These are phyloP conservation scores for Rhizoglyphus robini DNA, from an alignment of 1,140 invertebrate genomes.

Conservation along the genomic window DNA sequence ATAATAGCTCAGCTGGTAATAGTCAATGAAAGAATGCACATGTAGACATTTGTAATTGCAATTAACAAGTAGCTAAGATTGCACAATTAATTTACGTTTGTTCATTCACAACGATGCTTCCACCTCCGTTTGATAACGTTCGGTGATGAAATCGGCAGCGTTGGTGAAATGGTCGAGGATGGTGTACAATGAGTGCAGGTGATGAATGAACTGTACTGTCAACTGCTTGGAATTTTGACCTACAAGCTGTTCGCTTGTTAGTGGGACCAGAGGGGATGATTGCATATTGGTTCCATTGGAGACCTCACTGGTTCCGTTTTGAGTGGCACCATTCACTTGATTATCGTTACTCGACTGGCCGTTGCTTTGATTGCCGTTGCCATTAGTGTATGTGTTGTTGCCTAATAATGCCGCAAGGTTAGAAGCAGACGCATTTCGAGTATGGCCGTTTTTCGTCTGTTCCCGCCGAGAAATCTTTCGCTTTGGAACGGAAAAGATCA, in stretches of 20 bases:
- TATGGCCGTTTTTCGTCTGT: neutral
- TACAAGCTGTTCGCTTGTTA: neutral
- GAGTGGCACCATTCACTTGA: neutral
- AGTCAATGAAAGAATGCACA: no score
- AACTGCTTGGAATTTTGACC: conserved; percentile 10
- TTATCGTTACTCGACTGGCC: neutral
- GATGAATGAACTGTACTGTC: conserved; percentile 15
- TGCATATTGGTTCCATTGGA: neutral
- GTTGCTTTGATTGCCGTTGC: neutral
- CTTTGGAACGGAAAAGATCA: neutral
- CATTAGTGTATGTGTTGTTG: neutral
- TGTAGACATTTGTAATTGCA: no score
- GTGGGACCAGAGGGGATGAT: neutral
- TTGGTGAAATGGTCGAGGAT: conserved; percentile 12
- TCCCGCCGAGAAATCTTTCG: conserved; percentile 7
- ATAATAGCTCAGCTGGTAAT: no score
- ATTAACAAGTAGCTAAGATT: no score
- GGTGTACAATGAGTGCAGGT: conserved; percentile 13
- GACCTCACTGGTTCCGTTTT: neutral
- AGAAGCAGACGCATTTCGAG: neutral
- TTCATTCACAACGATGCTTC: no score
- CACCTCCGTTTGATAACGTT: neutral
- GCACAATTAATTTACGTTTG: no score
- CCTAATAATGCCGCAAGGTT: neutral
- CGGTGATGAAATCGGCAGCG: conserved; percentile 12